Base-by-base conservation (phyloP, 2,797 vertebrate species). In the Cirrhinus mrigala region DNA sequence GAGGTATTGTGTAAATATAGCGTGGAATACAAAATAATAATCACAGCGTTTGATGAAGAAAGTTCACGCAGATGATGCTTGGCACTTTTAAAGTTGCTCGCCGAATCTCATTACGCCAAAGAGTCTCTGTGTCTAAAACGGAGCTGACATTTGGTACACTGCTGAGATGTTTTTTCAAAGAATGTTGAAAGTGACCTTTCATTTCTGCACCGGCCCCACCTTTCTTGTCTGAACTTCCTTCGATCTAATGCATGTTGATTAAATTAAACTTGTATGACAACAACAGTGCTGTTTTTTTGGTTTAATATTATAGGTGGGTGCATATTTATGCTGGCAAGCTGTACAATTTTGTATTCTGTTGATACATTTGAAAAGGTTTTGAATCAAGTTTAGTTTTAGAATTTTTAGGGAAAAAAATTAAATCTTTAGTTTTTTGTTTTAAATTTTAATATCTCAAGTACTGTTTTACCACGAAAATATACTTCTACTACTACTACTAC, bases 21-120 rank as follows among this genome's bases (percentile, higher is more conserved):
- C 46, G 22, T 70, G 46, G 80, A 68, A 79, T 77, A 85, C 84
- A 79, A 84, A 89, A 85, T 86, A 70, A 89, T 83, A 88, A 87
- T 87, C 80, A 78, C 71, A 27, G 66, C 60, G 44, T 81, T 85
- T 88, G 89, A 88, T 89, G 85, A 88, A 44, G 83, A 88, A 88
- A 87, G 83, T 89, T 89, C 71, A 87, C 66, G 81, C 50, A 20
- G 84, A 73, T 86, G 85, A 85, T 79, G 76, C 91, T 93, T 27
- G 86, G 56, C 82, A 89, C 71, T 85, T 88, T 85, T 85, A 88
- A 85, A 76, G 70, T 82, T 76, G 60, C 33, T 64, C 29, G 3
- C 15, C 18, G 74, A 69, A 84, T 84, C 82, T 84, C 74, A 78
- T 84, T 84, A 69, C 40, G 92, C 91, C 73, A 10, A 8, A 18